Base-by-base conservation (phyloP, 2,888 invertebrate species). In the Drosophila birchii region DNA sequence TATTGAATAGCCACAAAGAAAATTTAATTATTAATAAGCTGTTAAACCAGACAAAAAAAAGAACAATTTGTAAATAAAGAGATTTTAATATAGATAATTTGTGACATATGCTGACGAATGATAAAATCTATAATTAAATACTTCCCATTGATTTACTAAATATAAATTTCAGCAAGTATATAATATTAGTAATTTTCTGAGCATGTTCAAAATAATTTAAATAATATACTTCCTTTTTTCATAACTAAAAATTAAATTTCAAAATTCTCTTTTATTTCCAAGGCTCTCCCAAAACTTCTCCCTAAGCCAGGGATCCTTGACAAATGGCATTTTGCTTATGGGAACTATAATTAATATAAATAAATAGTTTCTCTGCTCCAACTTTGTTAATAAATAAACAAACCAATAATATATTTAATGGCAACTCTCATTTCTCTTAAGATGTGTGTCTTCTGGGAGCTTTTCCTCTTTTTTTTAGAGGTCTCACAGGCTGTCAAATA, bases 401-500 rank as follows among this genome's bases (percentile, higher is more conserved):
- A 9, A 5, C 51, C 14, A 36, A 23, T 16, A 34, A 23, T 23
- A 23, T n/a, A n/a, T 54, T 54, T n/a, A 53, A 53, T 53, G 6
- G 20, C 0, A 53, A 20, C 16, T 18, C 32, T 14, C 20, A 51
- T 20, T 34, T 20, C 20, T 51, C 34, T 20, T 9, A 51, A 36
- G 34, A 36, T 11, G 20, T 6, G 11, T 16, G 51, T 23, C 51
- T 36, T 16, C 3, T 36, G 14, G 20, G 18, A 14, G 9, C 5
- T 20, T 20, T 23, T 1, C 20, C 34, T 23, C 14, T 9, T 36
- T 23, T 47, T 26, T 53, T 23, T 16, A 36, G 38, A n/a, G 32
- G 23, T 16, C 26, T 7, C 45, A 26, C 16, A 18, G 55, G 32
- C 70, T 70, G 69, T 71, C 71, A 69, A 60, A 62, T 72, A 53